phyloP scores from a whole-genome alignment of 1,140 invertebrate genomes.

The Procambarus clarkii region DNA sequence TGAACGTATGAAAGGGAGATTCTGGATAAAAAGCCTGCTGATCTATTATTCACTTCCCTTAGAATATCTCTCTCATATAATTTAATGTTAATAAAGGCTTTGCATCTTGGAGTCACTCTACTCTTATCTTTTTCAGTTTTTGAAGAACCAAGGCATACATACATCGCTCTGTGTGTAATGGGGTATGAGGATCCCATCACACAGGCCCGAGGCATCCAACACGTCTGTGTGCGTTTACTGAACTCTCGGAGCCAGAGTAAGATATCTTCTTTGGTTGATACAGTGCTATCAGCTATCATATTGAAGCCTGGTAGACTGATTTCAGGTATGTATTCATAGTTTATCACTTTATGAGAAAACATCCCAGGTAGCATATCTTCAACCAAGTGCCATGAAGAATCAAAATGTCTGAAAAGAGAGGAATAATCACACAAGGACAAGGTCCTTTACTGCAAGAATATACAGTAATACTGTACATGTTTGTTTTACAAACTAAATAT shows the following conservation, averaged over 20 bases:
- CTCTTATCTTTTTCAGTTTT: background rate
- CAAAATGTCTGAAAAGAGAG: background rate
- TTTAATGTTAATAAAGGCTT: constrained; percentile 17
- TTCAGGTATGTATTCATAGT: constrained; percentile 1
- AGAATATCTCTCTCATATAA: background rate
- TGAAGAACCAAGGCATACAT: background rate
- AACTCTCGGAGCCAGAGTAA: background rate
- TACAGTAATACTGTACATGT: no score
- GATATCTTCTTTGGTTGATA: constrained; percentile 1
- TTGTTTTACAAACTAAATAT: no score
- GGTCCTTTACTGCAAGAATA: no score
- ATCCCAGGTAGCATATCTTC: constrained; percentile 9
- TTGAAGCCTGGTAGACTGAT: constrained; percentile 13
- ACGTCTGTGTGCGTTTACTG: constrained; percentile 8
- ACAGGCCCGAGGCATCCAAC: background rate
- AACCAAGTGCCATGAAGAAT: background rate
- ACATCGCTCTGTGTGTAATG: constrained; percentile 1
- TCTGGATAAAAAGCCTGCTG: constrained; percentile 11
- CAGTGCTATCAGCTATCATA: constrained; percentile 3
- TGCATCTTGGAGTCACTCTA: background rate
- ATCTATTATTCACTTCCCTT: background rate
- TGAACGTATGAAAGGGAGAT: constrained; percentile 1
- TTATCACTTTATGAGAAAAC: background rate
- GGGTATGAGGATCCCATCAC: background rate
- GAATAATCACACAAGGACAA: background rate